phyloP scores from a whole-genome alignment of 2,113 vertebrate species.

The Gyps fulvus region DNA sequence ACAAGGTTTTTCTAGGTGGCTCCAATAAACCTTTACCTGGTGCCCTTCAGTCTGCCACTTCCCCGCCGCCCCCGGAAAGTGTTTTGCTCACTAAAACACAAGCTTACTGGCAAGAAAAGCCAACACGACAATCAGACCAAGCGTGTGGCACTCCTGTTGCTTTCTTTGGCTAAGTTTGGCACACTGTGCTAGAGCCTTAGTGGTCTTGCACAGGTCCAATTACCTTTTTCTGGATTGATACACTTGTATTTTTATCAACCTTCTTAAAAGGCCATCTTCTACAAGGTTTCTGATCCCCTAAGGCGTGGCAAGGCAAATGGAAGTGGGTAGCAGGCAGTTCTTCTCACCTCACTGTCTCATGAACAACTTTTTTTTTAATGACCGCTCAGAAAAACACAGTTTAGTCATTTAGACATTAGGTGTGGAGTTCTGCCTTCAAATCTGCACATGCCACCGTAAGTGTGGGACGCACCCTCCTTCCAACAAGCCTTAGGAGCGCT shows the following conservation, averaged over 20 bases:
- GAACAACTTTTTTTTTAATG: background rate
- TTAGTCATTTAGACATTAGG: background rate
- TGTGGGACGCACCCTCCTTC: background rate
- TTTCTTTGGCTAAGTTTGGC: background rate
- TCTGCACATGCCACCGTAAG: rapidly evolving
- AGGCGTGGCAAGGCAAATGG: background rate
- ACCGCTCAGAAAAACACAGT: background rate
- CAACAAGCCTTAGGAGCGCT: background rate
- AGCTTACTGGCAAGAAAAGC: background rate
- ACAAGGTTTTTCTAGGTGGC: background rate
- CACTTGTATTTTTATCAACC: background rate
- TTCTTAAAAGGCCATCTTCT: background rate
- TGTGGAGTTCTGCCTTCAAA: background rate
- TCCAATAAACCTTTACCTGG: constrained; percentile 55
- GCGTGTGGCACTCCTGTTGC: background rate
- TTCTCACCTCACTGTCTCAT: background rate
- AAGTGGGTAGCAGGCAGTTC: background rate
- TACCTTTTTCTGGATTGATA: background rate
- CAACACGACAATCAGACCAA: background rate
- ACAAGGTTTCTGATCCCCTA: background rate
- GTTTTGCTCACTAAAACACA: constrained; percentile 11
- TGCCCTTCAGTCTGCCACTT: constrained; percentile 70
- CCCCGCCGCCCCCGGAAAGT: background rate
- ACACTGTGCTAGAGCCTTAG: background rate
- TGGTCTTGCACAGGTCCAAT: background rate